phyloP scores from a whole-genome alignment of 2,797 vertebrate species.

The Sebastes steindachneri region DNA sequence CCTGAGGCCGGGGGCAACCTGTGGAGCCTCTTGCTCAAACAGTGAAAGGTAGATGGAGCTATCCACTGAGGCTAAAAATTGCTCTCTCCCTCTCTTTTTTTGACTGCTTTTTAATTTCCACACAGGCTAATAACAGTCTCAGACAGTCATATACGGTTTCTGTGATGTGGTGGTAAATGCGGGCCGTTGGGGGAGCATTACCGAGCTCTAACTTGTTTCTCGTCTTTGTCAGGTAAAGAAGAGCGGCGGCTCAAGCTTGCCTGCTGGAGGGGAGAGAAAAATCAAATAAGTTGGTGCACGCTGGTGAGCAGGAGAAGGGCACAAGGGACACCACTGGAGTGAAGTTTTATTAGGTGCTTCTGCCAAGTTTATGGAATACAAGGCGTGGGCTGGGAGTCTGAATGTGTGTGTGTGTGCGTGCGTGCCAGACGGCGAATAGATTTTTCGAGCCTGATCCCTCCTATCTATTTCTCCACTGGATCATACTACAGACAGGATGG shows the following conservation, averaged over 20 bases:
- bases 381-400: constrained; percentile 4
- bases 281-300: constrained; percentile 61
- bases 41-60: background rate
- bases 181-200: constrained; percentile 24
- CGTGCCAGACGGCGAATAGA: constrained; percentile 43
- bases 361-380: constrained; percentile 69
- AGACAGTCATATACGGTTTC: constrained; percentile 29
- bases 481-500: constrained; percentile 52
- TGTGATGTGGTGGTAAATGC: constrained; percentile 29
- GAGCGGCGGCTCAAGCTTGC: constrained; percentile 27
- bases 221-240: constrained; percentile 54
- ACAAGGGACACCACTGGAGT: constrained; percentile 68
- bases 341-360: constrained; percentile 72
- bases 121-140: constrained; percentile 21
- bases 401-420: constrained; percentile 3
- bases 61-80: constrained; percentile 6
- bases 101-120: constrained; percentile 39
- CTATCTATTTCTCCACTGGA: constrained; percentile 63
- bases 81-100: background rate
- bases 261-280: constrained; percentile 34
- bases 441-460: constrained; percentile 63
- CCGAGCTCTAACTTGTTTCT: constrained; percentile 31
- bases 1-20: constrained; percentile 37
- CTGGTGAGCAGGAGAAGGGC: constrained; percentile 70
- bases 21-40: constrained; percentile 17